Conservation (phyloP, 2,113 vertebrate species). For the Psilopogon haemacephalus region DNA sequence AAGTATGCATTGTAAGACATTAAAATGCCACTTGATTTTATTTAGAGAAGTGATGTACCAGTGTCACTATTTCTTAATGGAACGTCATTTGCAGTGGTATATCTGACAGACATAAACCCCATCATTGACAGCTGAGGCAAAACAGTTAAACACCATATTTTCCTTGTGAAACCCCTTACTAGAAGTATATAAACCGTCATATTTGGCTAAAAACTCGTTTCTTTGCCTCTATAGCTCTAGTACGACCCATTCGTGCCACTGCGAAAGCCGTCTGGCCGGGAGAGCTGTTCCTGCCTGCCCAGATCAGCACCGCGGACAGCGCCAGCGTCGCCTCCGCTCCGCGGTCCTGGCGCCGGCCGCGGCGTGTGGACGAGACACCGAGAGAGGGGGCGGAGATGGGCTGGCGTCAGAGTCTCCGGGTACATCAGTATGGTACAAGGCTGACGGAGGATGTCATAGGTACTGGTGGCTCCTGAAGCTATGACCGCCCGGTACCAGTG, state of each 20-base stretch:
- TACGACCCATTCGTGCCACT: accelerated
- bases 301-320: neutral
- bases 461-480: accelerated
- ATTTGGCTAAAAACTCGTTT: neutral
- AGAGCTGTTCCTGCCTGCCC: accelerated
- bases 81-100: neutral
- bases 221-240: accelerated
- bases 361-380: accelerated
- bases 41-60: neutral
- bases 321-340: neutral
- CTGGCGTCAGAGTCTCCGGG: neutral
- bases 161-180: neutral
- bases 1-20: neutral
- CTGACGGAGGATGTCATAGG: accelerated
- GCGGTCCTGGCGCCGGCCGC: too few species aligned
- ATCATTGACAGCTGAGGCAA: neutral
- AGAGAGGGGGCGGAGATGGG: accelerated
- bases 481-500: accelerated
- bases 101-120: neutral
- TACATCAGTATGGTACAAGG: accelerated
- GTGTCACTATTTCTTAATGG: neutral
- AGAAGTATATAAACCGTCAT: neutral
- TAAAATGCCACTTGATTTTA: neutral
- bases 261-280: accelerated
- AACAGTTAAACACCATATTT: neutral